Percentiles rank a stretch among this genome's conserved stretches.
Conservation (phyloP, 2,888 invertebrate species). For the Bunonema sp. region DNA sequence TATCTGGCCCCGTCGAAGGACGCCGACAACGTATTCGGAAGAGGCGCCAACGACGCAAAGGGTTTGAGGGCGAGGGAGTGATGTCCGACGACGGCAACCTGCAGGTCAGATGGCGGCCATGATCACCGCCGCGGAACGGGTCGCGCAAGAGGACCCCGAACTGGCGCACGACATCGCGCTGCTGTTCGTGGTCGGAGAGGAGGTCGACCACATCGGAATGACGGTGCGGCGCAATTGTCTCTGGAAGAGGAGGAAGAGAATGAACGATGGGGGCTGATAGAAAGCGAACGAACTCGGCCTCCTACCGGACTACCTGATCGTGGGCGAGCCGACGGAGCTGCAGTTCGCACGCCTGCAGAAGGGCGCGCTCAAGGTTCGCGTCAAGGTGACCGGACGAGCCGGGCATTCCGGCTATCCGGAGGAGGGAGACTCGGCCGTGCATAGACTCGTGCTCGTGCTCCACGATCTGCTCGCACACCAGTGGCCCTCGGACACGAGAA, state of each 20-base stretch:
- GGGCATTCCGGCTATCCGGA: slow-evolving; percentile 35
- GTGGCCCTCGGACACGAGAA: slow-evolving; percentile 22
- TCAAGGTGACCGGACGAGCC: slow-evolving; percentile 16
- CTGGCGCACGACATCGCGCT: slow-evolving; percentile 23
- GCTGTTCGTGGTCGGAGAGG: slow-evolving; percentile 38
- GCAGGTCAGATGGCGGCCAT: slow-evolving; percentile 32
- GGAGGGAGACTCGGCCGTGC: slow-evolving; percentile 31
- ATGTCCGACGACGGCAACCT: slow-evolving; percentile 1
- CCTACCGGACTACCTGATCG: slow-evolving; percentile 29
- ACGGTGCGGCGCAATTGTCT: slow-evolving; percentile 11
- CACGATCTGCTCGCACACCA: slow-evolving; percentile 15
- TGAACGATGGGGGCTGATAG: too few species aligned
- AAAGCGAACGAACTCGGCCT: slow-evolving; percentile 24
- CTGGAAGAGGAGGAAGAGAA: neutral
- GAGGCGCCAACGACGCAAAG: slow-evolving; percentile 39
- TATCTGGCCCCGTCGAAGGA: slow-evolving; percentile 25
- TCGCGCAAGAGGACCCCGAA: slow-evolving; percentile 13
- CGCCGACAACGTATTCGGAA: slow-evolving; percentile 26
- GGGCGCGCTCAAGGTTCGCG: slow-evolving; percentile 28
- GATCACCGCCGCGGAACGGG: slow-evolving; percentile 24
- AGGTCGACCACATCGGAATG: slow-evolving; percentile 38
- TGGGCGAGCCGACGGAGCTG: slow-evolving; percentile 40
- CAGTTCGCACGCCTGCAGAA: slow-evolving; percentile 34
- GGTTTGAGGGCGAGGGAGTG: slow-evolving; percentile 7
- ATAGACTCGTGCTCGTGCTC: slow-evolving; percentile 27